phyloP scores from a whole-genome alignment of 2,113 vertebrate species.

The Barbus barbus region DNA sequence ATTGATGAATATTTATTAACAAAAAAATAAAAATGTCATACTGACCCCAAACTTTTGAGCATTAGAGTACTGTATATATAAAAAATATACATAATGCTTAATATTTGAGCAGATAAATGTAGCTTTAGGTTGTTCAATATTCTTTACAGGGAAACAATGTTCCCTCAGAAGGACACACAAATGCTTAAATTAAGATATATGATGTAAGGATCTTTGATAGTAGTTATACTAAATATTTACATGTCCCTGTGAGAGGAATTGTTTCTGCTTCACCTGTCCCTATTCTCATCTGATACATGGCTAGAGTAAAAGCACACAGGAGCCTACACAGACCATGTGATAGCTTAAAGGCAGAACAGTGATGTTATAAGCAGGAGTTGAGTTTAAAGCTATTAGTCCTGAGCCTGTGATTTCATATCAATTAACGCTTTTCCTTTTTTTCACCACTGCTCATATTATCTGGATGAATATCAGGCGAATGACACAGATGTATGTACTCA shows the following conservation, averaged over 20 bases:
- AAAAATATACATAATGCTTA: too few species aligned
- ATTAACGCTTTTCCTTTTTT: not conserved
- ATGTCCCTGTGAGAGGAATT: not conserved
- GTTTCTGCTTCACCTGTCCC: conserved; percentile 1
- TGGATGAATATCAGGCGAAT: not conserved
- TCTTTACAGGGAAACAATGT: too few species aligned
- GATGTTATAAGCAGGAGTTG: not conserved
- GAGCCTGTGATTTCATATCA: not conserved
- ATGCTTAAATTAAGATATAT: too few species aligned
- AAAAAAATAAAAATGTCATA: too few species aligned
- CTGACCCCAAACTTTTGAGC: too few species aligned
- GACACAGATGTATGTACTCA: conserved; percentile 5
- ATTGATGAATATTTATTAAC: too few species aligned
- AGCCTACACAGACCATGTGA: conserved; percentile 11
- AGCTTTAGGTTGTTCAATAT: too few species aligned
- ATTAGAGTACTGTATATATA: too few species aligned
- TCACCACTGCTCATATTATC: not conserved
- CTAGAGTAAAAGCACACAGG: conserved; percentile 6
- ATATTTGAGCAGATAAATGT: too few species aligned
- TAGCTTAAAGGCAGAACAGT: not conserved
- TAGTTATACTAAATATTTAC: not conserved
- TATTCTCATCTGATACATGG: not conserved
- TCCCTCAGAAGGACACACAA: too few species aligned
- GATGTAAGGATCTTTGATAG: too few species aligned
- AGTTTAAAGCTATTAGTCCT: not conserved